Base-by-base conservation (phyloP, 1,140 invertebrate species). In the Lordiphosa collinella region DNA sequence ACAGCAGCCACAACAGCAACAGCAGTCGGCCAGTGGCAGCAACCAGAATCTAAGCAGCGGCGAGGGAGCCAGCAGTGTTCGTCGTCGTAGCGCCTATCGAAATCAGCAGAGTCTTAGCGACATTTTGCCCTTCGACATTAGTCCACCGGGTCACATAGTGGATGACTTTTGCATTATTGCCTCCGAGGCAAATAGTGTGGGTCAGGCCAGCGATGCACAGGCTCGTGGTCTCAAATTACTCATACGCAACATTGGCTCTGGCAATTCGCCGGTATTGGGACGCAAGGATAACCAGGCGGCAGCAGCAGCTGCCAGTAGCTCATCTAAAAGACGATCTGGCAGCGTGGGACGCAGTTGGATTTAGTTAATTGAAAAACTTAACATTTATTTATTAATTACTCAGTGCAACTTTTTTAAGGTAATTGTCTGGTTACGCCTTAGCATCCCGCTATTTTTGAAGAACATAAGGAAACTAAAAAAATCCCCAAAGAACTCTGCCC, bases 121-220 rank as follows among this genome's bases (percentile, higher is more conserved):
- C 57, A 90, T 92, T 6, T 91, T 91, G 82, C 90, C 92, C 25
- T 92, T 92, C 55, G 90, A 92, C 43, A 91, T 92, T 10, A 91
- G 92, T 47, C 92, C 94, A 4, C 93, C 95, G 3, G 78, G 92
- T 9, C 95, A 96, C 43, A 90, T 97, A 9, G 94, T 97, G 80
- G 96, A 98, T 90, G 96, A 98, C 88, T 98, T 98, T 90, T 97
- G 95, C 86, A 95, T 95, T 16, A 96, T 97, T 72, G 95, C 96
- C 25, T 93, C 96, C 87, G 96, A 93, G 91, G 89, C 78, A 34
- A 85, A 90, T 13, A 79, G 66, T 16, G 64, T 89, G 4, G 51
- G 62, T 0, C 80, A 86, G 40, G 80, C 79, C 2, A 84, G 85
- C n/a, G 92, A 93, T 43, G 91, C 89, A 40, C 92, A 93, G 86